A percentile compares a stretch with the other conserved stretches of the same genome.
phyloP scores from a whole-genome alignment of 1,140 invertebrate species.

The Triops cancriformis region DNA sequence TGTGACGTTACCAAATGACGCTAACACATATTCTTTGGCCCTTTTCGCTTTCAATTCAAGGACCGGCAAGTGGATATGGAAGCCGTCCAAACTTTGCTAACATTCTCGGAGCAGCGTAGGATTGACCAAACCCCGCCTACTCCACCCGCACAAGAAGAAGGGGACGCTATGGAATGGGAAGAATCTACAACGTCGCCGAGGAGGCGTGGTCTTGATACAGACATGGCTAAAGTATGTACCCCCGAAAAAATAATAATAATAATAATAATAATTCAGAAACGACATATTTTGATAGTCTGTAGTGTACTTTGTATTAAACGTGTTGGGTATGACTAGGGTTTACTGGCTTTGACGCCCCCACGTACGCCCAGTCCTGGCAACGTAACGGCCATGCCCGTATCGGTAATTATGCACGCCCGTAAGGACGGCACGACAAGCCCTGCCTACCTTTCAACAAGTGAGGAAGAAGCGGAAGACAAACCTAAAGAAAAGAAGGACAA shows the following conservation, averaged over 20 bases:
- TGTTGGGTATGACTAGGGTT: constrained; percentile 35
- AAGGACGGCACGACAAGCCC: constrained; percentile 60
- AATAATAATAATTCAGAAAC: background rate
- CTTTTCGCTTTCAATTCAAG: background rate
- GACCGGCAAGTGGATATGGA: constrained; percentile 37
- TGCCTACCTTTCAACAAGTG: constrained; percentile 33
- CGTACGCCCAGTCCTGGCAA: constrained; percentile 39
- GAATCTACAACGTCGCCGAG: constrained; percentile 29
- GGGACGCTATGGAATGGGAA: constrained; percentile 26
- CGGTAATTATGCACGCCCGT: constrained; percentile 71
- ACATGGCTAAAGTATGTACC: background rate
- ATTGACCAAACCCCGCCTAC: background rate
- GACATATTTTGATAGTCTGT: no score
- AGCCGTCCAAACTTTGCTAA: constrained; percentile 38
- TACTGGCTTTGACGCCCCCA: constrained; percentile 44
- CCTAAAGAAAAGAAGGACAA: constrained; percentile 3
- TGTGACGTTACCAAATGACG: background rate
- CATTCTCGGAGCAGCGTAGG: constrained; percentile 29
- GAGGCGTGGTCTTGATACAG: constrained; percentile 19
- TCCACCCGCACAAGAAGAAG: constrained; percentile 33
- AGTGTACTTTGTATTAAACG: background rate
- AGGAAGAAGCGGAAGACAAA: constrained; percentile 14
- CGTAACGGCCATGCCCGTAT: constrained; percentile 42
- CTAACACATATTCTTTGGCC: background rate
- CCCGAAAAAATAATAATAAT: background rate